Conservation (phyloP, 2,797 vertebrate species). For the Eupleurogrammus muticus region DNA sequence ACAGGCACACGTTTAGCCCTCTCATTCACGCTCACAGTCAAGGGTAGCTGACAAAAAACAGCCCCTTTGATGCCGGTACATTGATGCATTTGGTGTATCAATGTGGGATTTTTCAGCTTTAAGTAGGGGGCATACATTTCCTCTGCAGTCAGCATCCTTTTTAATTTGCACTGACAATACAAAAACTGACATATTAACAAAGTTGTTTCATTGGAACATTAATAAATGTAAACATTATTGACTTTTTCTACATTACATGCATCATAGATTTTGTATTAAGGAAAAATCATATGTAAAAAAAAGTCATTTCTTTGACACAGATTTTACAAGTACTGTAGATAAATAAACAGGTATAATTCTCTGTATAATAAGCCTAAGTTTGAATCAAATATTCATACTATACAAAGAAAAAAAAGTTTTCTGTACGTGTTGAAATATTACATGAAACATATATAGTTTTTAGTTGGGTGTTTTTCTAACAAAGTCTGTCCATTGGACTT, state of each 20-base stretch:
- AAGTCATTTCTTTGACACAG: slow-evolving; percentile 19
- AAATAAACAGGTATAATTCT: slow-evolving; percentile 27
- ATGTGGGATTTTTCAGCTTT: not conserved
- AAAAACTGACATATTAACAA: slow-evolving; percentile 1
- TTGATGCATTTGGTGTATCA: not conserved
- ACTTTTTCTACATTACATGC: slow-evolving; percentile 4
- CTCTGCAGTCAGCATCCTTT: slow-evolving; percentile 5
- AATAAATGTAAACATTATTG: slow-evolving; percentile 15
- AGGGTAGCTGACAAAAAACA: slow-evolving; percentile 35
- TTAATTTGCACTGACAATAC: not conserved
- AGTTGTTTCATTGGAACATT: not conserved
- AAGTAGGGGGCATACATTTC: not conserved
- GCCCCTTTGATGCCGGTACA: slow-evolving; percentile 24
- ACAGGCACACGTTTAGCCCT: slow-evolving; percentile 76
- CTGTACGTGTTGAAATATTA: too few species aligned
- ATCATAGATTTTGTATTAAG: slow-evolving; percentile 18
- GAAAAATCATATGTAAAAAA: slow-evolving; percentile 32
- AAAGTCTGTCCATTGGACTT: too few species aligned
- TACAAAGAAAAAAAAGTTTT: too few species aligned
- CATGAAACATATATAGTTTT: too few species aligned
- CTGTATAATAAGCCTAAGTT: too few species aligned
- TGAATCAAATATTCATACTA: too few species aligned
- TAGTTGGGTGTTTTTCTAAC: too few species aligned
- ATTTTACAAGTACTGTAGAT: slow-evolving; percentile 32
- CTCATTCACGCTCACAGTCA: slow-evolving; percentile 61